Percentiles rank a stretch among this genome's conserved stretches.
Evolutionary conservation across 2,888 invertebrate genomes (phyloP).

Genomic region (Oligia latruncula): DNA sequence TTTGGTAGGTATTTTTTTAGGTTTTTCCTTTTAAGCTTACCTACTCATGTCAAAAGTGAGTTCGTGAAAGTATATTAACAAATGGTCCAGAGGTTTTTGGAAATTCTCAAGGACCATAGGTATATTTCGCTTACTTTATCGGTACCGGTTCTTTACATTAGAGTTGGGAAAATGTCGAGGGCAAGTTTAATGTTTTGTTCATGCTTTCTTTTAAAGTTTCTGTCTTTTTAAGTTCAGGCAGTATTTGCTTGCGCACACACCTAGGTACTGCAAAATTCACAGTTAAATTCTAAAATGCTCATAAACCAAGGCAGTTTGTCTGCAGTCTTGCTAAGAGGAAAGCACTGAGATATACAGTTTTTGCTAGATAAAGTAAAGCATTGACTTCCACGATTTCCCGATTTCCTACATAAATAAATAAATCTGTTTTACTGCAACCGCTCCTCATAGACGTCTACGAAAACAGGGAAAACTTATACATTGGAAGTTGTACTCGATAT

Average conservation of each 20-base stretch:
- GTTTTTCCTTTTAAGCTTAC: neutral
- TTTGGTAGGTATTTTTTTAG: neutral
- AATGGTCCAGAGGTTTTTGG: neutral
- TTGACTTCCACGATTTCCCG: neutral
- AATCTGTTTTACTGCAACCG: neutral
- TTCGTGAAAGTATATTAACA: constrained; percentile 1
- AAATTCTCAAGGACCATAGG: constrained; percentile 33
- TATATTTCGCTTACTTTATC: neutral
- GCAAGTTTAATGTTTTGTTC: neutral
- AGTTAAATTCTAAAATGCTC: neutral
- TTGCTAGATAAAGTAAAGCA: neutral
- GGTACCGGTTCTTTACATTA: neutral
- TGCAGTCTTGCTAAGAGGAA: neutral
- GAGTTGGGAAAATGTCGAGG: neutral
- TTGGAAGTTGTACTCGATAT: neutral
- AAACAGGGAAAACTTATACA: neutral
- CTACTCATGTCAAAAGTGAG: neutral
- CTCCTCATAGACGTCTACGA: neutral
- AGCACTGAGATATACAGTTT: neutral
- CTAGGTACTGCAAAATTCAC: neutral
- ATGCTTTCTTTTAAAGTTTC: neutral
- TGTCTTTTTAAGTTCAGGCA: neutral
- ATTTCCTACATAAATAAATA: neutral
- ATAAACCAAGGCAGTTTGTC: neutral
- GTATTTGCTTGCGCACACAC: neutral